Conservation (phyloP, 2,888 invertebrate species). For the Pasiphila rectangulata region DNA sequence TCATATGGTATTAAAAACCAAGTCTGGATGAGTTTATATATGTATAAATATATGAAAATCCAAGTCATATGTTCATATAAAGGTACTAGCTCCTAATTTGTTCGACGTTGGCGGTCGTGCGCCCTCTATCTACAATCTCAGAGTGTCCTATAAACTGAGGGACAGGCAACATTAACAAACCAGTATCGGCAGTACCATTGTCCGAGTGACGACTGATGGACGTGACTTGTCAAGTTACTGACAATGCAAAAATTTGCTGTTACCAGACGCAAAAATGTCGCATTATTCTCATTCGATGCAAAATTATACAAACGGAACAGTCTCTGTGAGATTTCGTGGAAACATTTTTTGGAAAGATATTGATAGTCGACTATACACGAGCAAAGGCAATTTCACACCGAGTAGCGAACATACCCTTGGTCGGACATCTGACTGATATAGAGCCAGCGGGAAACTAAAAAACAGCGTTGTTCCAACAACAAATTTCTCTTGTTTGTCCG, state of each 20-base stretch:
- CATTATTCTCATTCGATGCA: not conserved
- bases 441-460: constrained; percentile 58
- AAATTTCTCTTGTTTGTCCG: constrained; percentile 73
- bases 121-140: constrained; percentile 63
- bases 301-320: not conserved
- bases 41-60: no score
- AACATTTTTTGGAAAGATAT: no score
- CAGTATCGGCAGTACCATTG: constrained; percentile 63
- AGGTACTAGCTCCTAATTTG: constrained; percentile 39
- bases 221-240: constrained; percentile 24
- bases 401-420: constrained; percentile 21
- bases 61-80: constrained; percentile 9
- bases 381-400: constrained; percentile 9
- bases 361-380: no score
- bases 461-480: constrained; percentile 65
- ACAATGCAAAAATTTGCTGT: constrained; percentile 16
- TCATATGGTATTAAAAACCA: no score
- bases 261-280: constrained; percentile 1
- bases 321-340: no score
- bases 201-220: constrained; percentile 40
- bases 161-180: constrained; percentile 67
- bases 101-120: constrained; percentile 62
- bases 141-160: constrained; percentile 66
- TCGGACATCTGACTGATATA: constrained; percentile 64
- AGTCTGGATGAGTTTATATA: no score